Evolutionary conservation across 1,140 invertebrate genomes (phyloP).

Genomic region (Subanguina moxae): DNA sequence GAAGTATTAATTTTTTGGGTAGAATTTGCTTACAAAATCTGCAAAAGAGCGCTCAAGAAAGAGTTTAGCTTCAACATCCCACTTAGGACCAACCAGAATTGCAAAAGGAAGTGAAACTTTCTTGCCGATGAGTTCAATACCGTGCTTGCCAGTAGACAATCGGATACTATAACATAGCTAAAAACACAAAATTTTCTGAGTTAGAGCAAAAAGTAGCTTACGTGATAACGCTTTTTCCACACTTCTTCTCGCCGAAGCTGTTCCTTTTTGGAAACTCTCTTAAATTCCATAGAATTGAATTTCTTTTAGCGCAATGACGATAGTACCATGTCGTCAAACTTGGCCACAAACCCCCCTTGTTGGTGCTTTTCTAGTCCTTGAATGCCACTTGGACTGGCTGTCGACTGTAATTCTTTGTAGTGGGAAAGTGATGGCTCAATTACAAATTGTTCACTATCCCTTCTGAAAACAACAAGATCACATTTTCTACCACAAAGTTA

Average conservation of each 20-base stretch:
- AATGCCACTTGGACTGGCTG: background rate
- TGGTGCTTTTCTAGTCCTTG: conserved; percentile 1
- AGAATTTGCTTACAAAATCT: conserved; percentile 42
- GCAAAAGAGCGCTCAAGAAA: conserved; percentile 58
- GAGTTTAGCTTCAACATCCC: conserved; percentile 58
- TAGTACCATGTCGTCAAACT: conserved; percentile 57
- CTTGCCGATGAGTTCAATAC: conserved; percentile 55
- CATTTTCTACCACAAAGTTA: background rate
- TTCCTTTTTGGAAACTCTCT: conserved; percentile 58
- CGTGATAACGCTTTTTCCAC: conserved; percentile 54
- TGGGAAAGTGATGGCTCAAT: conserved; percentile 48
- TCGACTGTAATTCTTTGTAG: conserved; percentile 39
- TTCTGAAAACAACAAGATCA: conserved; percentile 29
- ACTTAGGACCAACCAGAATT: conserved; percentile 56
- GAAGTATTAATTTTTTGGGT: background rate
- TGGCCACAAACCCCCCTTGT: conserved; percentile 34
- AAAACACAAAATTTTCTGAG: background rate
- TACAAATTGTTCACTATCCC: conserved; percentile 55
- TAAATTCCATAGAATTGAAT: conserved; percentile 19
- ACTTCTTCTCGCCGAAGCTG: conserved; percentile 53
- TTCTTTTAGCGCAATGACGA: background rate
- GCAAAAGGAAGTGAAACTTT: conserved; percentile 58
- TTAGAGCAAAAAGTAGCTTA: background rate
- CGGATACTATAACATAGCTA: conserved; percentile 51
- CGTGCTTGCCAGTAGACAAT: conserved; percentile 42